Conservation (phyloP, 2,888 invertebrate species). For the Carabus problematicus region DNA sequence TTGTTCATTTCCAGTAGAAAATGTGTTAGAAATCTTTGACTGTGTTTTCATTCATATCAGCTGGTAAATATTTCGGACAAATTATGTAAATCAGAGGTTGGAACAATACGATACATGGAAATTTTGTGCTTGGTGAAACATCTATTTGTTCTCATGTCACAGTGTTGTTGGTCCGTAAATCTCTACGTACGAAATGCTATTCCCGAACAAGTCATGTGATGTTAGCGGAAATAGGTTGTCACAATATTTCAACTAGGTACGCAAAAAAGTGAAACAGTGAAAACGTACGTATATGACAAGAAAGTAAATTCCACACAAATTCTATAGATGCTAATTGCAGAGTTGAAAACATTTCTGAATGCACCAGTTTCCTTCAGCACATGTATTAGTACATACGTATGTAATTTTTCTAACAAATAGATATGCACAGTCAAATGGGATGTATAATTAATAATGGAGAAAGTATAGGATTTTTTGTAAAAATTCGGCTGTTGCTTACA, state of each 20-base stretch:
- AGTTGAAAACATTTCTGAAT: too few relatives aligned
- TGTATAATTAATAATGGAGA: constrained; percentile 22
- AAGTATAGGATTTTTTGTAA: constrained; percentile 22
- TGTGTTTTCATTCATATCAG: too few relatives aligned
- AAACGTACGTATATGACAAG: not conserved
- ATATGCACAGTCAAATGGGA: constrained; percentile 17
- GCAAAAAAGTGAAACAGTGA: constrained; percentile 22
- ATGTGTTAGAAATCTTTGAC: too few relatives aligned
- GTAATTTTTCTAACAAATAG: constrained; percentile 23
- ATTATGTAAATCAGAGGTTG: too few relatives aligned
- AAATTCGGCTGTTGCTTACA: constrained; percentile 2
- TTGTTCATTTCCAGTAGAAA: too few relatives aligned
- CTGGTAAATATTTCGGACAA: too few relatives aligned
- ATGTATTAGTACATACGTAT: constrained; percentile 1
- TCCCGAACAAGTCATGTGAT: constrained; percentile 18
- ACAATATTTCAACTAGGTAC: constrained; percentile 12
- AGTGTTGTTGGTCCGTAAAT: constrained; percentile 14
- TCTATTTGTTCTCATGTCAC: constrained; percentile 17
- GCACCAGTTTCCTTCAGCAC: too few relatives aligned
- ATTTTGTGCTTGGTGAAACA: not conserved
- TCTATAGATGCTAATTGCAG: too few relatives aligned
- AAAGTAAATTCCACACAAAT: too few relatives aligned
- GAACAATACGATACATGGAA: too few relatives aligned
- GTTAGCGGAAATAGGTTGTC: constrained; percentile 17
- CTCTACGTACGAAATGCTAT: constrained; percentile 13